Evolutionary conservation across 2,888 invertebrate species (phyloP), one percentile per base, ranked within the genome.

Genomic region (Cyclophora albipunctata): DNA sequence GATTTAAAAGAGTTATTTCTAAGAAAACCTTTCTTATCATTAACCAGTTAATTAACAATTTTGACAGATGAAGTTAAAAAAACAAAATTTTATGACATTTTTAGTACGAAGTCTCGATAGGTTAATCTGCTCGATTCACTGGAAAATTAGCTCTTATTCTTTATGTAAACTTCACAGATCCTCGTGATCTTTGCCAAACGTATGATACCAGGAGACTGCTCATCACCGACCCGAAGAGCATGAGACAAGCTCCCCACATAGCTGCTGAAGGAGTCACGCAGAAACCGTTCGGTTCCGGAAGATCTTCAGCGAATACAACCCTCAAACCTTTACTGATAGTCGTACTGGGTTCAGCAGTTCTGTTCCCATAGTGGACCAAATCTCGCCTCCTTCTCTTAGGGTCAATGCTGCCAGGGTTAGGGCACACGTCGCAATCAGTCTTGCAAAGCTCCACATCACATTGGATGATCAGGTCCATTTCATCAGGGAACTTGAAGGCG

Each of bases 391-490:
- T 76, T 43, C 90, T 81, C 48, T 75, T 84, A 2, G 90, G 90
- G 42, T 90, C 89, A 7, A 89, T 77, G 67, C 91, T 91, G 58
- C 93, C 93, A 40, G 91, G 90, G 57, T 91, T 91, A 0, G 93
- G 91, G 63, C 95, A 95, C 37, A 92, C 90, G 52, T 93, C 93
- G 66, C 95, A 95, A 62, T 93, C 92, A 7, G 92, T 93, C 79
- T 95, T 95, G 69, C 95, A 95, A 0, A 95, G 81, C 68, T 95
- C 95, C 0, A 95, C 93, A 57, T 95, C 94, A 66, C 95, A 95
- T 73, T 95, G 95, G 52, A 95, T 91, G 60, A 93, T 92, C 46
- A 95, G 81, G 64, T 95, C 95, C 93, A 95, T 95, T 46, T 94
- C 92, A 67, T 95, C 95, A 0, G 95, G 95, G 87, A 95, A 95